Evolutionary conservation across 2,797 vertebrate genomes (phyloP), one percentile per base, ranked within the genome.

Genomic region (Echeneis naucrates): DNA sequence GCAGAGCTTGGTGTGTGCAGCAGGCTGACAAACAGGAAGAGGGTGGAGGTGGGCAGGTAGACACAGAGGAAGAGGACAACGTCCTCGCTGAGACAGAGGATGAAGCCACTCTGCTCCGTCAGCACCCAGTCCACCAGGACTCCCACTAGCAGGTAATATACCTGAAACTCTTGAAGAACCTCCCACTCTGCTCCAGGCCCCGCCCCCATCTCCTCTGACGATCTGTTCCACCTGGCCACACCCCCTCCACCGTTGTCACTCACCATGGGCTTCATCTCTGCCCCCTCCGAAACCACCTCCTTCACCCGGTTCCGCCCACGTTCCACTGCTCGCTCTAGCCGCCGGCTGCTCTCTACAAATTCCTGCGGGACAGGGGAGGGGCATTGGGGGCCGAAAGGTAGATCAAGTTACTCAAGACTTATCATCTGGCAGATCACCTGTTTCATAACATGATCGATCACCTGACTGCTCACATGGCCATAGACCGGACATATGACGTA

Each of bases 241-340:
- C 85, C 92, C 86, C 95, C 95, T 93, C 85, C 82, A 76, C 91
- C 85, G 55, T 89, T 85, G 79, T 94, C 95, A 99, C 98, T 98
- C 98, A 99, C 98, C 98, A 99, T 98, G 90, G 97, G 95, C 92
- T 97, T 98, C 88, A 97, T 95, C 92, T 98, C 97, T 72, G 95
- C 95, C 90, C 96, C 90, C 81, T 97, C 96, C 11, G 94, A 94
- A 51, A 85, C 93, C 23, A 91, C 95, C 66, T 92, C 95, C 68
- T 96, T 95, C 74, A 94, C 95, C 32, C 95, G 95, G 82, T 93
- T 95, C 75, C 95, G 93, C 84, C 97, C 97, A 73, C 96, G 96
- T 88, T 96, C 94, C 80, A 94, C 95, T 61, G 93, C 95, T 47
- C 96, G 96, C 91, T 96, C 94, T 69, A 96, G 89, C 88, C 94